phyloP scores from a whole-genome alignment of 2,888 invertebrate genomes.

The Eulithis prunata region DNA sequence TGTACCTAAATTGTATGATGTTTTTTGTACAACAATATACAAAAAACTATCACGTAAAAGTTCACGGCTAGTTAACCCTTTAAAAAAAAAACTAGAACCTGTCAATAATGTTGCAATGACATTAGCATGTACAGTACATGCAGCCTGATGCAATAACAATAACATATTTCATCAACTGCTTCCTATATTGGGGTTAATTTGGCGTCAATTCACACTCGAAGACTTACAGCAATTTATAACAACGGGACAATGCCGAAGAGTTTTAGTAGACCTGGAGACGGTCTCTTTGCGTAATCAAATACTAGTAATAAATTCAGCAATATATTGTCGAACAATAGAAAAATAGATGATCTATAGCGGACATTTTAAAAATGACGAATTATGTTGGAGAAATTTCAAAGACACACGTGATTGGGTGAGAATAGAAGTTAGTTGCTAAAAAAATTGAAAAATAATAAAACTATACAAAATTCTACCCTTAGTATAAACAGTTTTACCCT shows the following conservation, averaged over 20 bases:
- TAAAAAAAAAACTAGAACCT: background rate
- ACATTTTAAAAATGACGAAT: background rate
- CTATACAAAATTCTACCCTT: no score
- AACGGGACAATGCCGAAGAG: slow-evolving; percentile 12
- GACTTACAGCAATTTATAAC: slow-evolving; percentile 28
- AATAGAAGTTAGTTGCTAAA: background rate
- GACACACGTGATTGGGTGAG: slow-evolving; percentile 26
- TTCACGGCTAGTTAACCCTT: no score
- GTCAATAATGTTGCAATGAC: slow-evolving; percentile 13
- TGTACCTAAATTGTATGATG: no score
- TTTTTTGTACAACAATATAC: no score
- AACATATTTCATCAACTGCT: slow-evolving; percentile 65
- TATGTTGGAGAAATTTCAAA: slow-evolving; percentile 6
- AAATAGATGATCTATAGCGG: background rate
- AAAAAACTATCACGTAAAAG: no score
- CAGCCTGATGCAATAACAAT: slow-evolving; percentile 73
- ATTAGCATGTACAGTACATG: slow-evolving; percentile 19
- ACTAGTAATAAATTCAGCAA: no score
- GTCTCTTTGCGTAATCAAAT: background rate
- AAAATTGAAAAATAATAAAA: no score
- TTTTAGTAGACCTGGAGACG: slow-evolving; percentile 13
- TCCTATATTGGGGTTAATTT: slow-evolving; percentile 64
- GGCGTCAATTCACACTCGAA: slow-evolving; percentile 46
- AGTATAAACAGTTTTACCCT: no score
- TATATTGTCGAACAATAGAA: background rate